Conservation (phyloP, 2,797 vertebrate genomes). For the Chelmon rostratus region DNA sequence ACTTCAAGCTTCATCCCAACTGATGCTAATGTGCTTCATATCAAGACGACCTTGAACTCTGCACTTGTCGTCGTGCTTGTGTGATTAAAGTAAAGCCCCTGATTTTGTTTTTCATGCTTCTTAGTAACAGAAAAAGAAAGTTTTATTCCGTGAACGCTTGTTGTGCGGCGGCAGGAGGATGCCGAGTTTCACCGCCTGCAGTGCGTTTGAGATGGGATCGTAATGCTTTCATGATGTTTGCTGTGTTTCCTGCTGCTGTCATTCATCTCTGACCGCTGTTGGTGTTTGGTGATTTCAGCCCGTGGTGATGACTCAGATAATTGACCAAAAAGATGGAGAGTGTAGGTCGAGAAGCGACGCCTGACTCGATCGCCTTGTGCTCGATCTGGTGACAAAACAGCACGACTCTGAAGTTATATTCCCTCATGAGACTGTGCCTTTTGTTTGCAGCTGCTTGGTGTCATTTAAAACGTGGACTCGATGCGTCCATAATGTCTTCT, state of each 20-base stretch:
- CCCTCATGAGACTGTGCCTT: too few species aligned
- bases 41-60: too few species aligned
- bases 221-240: background rate
- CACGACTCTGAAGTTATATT: too few species aligned
- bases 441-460: too few species aligned
- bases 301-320: background rate
- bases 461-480: too few species aligned
- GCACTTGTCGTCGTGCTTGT: background rate
- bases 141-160: background rate
- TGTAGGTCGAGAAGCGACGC: background rate
- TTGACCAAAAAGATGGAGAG: background rate
- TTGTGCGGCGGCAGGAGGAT: background rate
- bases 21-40: too few species aligned
- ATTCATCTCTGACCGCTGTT: background rate
- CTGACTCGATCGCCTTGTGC: background rate
- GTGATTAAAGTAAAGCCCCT: background rate
- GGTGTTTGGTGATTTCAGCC: background rate
- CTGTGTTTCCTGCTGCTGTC: background rate
- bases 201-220: background rate
- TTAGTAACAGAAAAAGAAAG: background rate
- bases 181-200: background rate
- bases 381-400: conserved; percentile 1
- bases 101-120: background rate
- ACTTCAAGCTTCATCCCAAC: too few species aligned
- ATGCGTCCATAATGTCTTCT: too few species aligned